Evolutionary conservation across 2,888 invertebrate species (phyloP), one percentile per base, ranked within the genome.

Genomic region (Timema podura): DNA sequence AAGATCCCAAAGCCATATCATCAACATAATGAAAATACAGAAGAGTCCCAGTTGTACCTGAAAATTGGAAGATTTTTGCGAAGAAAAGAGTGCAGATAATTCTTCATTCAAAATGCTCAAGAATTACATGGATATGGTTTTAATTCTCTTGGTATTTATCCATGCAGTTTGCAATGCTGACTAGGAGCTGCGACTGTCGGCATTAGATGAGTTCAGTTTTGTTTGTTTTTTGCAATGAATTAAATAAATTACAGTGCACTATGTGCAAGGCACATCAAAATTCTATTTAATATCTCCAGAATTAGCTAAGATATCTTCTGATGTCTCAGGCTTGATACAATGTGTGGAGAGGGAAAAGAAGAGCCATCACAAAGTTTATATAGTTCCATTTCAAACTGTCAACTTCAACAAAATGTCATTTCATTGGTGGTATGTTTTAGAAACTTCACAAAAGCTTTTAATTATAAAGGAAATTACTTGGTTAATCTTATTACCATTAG

Each of bases 51-150:
- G 59, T 44, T 16, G 6, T 44, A 9, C 16, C 59, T n/a, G 44
- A 59, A 45, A 61, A 61, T 44, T 59, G 59, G 11, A 59, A 10
- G 59, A 59, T 9, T 59, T 59, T 44, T 59, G 59, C 44, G 59
- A 16, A 6, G 30, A 13, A n/a, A 61, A 61, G 45, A 8, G 10
- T 44, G 45, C 8, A 16, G 61, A 45, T 30, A 44, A 11, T 30
- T 45, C 61, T 5, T 11, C 61, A 15, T 61, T 61, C 6, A 16
- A 30, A 8, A 61, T 30, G 5, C 30, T 30, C 45, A 61, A 44
- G 44, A 61, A 7, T 61, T 61, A 61, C 7, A 30, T 30, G 61
- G 61, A 7, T 45, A 61, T 61, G 30, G 44, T 61, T 61, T 44
- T 61, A 30, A 16, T 45, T 1, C 61, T 61, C 9, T 44, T 59